These are phyloP conservation scores for Eptesicus fuscus DNA, from an alignment of 2,113 vertebrate species.

Conservation along the genomic window DNA sequence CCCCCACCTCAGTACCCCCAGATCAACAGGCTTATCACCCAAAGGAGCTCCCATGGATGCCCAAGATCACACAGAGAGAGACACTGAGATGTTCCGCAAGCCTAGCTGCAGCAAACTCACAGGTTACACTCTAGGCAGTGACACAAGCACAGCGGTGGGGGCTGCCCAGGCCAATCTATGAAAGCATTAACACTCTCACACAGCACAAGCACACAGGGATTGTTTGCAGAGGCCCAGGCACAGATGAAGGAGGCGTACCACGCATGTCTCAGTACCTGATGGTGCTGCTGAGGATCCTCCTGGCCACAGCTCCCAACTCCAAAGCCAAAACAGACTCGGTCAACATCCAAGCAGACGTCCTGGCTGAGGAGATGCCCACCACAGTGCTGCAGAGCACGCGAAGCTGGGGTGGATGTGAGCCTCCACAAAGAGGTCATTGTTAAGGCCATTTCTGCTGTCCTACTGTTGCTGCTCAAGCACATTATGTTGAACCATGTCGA, in stretches of 20 bases:
- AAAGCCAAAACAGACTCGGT: constrained; percentile 99
- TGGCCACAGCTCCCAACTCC: constrained; percentile 96
- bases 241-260: constrained; percentile 94
- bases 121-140: constrained; percentile 95
- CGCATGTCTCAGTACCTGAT: constrained; percentile 98
- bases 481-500: constrained; percentile 97
- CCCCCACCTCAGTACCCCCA: constrained; percentile 90
- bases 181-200: constrained; percentile 96
- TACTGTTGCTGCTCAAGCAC: constrained; percentile 95
- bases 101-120: constrained; percentile 98
- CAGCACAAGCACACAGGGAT: constrained; percentile 95
- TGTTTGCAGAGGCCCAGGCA: constrained; percentile 94
- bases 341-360: constrained; percentile 95
- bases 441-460: constrained; percentile 95
- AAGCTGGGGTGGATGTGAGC: constrained; percentile 96
- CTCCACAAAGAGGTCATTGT: constrained; percentile 98
- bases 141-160: constrained; percentile 96
- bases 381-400: constrained; percentile 95
- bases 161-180: constrained; percentile 94
- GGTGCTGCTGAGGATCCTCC: constrained; percentile 94
- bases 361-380: constrained; percentile 98
- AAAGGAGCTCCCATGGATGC: constrained; percentile 96
- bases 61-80: constrained; percentile 98
- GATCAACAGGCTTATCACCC: constrained; percentile 91
- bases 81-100: constrained; percentile 97